Percentiles rank a stretch among this genome's conserved stretches.
Evolutionary conservation across 2,113 vertebrate genomes (phyloP).

Genomic region (Seriola quinqueradiata): DNA sequence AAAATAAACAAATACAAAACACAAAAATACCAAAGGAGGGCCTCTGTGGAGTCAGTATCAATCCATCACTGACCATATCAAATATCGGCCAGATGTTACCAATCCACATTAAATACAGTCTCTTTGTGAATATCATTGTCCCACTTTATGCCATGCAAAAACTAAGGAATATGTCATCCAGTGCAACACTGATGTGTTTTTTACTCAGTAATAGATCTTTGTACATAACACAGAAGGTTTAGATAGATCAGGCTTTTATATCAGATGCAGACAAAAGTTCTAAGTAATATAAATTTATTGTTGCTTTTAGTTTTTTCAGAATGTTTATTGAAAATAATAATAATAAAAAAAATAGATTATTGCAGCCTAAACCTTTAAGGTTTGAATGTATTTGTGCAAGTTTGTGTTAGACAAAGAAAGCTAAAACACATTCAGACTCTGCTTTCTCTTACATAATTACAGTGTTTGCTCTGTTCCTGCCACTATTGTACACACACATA

Average conservation of each 20-base stretch:
- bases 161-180: not conserved
- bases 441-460: not conserved
- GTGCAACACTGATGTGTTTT: not conserved
- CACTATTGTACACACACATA: not conserved
- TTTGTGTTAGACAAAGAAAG: constrained; percentile 17
- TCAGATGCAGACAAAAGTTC: too few species aligned
- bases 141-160: too few species aligned
- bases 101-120: too few species aligned
- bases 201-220: too few species aligned
- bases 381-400: not conserved
- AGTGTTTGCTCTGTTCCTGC: constrained; percentile 9
- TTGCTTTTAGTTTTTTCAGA: too few species aligned
- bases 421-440: not conserved
- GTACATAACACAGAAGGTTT: too few species aligned
- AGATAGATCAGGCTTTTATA: too few species aligned
- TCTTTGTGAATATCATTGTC: too few species aligned
- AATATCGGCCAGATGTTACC: not conserved
- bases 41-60: not conserved
- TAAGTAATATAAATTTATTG: too few species aligned
- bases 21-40: too few species aligned
- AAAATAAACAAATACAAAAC: too few species aligned
- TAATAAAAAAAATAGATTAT: not conserved
- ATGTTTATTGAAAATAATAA: not conserved
- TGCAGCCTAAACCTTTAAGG: not conserved
- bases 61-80: too few species aligned